A percentile compares a stretch with the other conserved stretches of the same genome.
phyloP scores from a whole-genome alignment of 1,140 invertebrate species.

The Aphidius ervi region DNA sequence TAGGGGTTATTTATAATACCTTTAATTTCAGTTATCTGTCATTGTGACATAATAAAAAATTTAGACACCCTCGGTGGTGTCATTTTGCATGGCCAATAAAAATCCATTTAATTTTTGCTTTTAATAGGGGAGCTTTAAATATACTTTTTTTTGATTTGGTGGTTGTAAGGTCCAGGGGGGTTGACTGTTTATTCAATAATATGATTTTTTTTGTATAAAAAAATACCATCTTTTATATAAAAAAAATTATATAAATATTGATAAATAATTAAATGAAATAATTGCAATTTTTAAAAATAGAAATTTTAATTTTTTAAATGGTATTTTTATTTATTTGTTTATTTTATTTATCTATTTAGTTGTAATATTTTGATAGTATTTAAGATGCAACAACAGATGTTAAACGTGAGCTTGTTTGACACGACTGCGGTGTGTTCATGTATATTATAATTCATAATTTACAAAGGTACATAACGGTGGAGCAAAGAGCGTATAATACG shows the following conservation, averaged over 20 bases:
- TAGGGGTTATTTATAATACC: background rate
- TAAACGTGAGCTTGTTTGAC: conserved; percentile 19
- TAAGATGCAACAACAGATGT: conserved; percentile 20
- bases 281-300: no score
- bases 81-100: conserved; percentile 23
- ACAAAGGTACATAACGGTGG: conserved; percentile 12
- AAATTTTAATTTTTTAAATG: no score
- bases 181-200: no score
- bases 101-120: conserved; percentile 17
- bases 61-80: background rate
- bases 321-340: no score
- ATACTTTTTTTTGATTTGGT: no score
- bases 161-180: no score
- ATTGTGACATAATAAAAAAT: conserved; percentile 3
- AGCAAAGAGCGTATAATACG: conserved; percentile 18
- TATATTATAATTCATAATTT: background rate
- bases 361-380: background rate
- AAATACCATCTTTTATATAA: no score
- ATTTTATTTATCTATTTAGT: background rate
- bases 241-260: no score
- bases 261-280: background rate
- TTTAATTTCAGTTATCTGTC: background rate
- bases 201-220: no score
- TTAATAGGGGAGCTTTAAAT: no score
- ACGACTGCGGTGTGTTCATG: background rate